Percentiles rank a stretch among this genome's conserved stretches.
Conservation (phyloP, 2,113 vertebrate genomes). For the Oreochromis tanganicae region DNA sequence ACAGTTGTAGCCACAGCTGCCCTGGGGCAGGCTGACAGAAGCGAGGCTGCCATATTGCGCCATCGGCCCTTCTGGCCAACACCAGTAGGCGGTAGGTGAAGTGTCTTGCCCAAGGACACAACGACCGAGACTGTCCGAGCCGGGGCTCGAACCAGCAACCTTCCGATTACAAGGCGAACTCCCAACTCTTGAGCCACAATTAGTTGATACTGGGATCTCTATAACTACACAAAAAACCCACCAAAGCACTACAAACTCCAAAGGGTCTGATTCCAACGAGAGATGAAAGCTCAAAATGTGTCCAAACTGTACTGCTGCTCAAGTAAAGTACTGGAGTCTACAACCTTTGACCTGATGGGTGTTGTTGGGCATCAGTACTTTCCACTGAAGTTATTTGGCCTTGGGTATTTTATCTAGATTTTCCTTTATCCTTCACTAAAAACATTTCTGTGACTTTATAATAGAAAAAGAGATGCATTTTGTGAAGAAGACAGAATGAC, state of each 20-base stretch:
- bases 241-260: not conserved
- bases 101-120: no score
- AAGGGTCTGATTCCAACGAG: fast-evolving
- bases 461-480: not conserved
- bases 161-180: no score
- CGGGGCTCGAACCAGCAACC: no score
- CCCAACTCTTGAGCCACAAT: no score
- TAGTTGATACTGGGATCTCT: not conserved
- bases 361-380: constrained; percentile 4
- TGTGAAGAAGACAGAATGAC: not conserved
- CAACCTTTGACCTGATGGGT: not conserved
- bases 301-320: not conserved
- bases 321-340: not conserved
- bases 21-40: no score
- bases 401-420: constrained; percentile 6
- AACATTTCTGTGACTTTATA: not conserved
- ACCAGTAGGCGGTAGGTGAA: no score
- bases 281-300: not conserved
- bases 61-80: no score
- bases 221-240: not conserved
- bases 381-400: constrained; percentile 21
- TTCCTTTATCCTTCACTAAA: not conserved
- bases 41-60: no score
- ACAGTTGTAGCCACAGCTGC: no score
- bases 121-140: no score